Evolutionary conservation across 2,888 invertebrate genomes (phyloP).

Genomic region (Tenodera sinensis): DNA sequence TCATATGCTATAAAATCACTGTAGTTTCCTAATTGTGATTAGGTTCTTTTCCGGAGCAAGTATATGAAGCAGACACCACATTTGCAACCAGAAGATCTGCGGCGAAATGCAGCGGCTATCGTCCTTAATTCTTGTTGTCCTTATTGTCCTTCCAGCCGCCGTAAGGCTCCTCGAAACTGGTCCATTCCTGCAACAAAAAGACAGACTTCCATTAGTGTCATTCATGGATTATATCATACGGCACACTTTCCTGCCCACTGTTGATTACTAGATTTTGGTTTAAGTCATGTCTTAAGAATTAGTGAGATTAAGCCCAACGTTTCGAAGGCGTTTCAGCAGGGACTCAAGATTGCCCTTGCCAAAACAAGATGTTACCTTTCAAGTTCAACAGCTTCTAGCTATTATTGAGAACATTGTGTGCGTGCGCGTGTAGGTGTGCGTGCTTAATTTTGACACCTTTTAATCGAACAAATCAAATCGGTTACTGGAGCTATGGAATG

Average conservation of each 20-base stretch:
- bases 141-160: background rate
- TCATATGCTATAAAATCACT: background rate
- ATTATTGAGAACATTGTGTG: too few species aligned
- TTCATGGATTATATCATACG: background rate
- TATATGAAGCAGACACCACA: background rate
- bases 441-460: too few species aligned
- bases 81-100: background rate
- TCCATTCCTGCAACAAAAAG: background rate
- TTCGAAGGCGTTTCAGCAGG: too few species aligned
- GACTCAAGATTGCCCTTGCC: too few species aligned
- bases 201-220: background rate
- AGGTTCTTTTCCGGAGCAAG: background rate
- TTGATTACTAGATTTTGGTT: too few species aligned
- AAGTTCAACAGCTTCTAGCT: too few species aligned
- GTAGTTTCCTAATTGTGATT: background rate
- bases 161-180: background rate
- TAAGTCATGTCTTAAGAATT: too few species aligned
- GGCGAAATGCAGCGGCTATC: background rate
- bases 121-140: background rate
- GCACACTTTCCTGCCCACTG: background rate
- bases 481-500: too few species aligned
- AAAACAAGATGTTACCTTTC: too few species aligned
- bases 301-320: too few species aligned
- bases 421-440: too few species aligned
- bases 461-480: too few species aligned